These are phyloP conservation scores for Pseudopipra pipra DNA, from an alignment of 2,113 vertebrate genomes.

Conservation along the genomic window DNA sequence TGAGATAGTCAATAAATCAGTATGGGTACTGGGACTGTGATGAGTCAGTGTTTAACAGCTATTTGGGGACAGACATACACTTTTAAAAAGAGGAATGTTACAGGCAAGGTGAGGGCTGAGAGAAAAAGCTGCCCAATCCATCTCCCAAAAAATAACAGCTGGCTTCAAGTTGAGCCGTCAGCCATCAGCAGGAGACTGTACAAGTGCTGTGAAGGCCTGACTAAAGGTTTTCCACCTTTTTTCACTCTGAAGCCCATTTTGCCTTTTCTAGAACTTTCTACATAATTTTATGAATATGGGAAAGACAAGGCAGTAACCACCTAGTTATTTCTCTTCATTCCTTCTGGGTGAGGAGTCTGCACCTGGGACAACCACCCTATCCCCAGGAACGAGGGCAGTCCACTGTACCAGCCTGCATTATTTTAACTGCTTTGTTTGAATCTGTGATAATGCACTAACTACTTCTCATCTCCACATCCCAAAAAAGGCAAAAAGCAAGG, in stretches of 20 bases:
- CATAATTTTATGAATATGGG: neutral
- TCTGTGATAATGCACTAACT: neutral
- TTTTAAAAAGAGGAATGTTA: neutral
- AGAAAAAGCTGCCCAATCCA: neutral
- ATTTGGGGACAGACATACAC: neutral
- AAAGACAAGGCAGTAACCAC: neutral
- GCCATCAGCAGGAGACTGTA: neutral
- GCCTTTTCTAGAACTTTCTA: neutral
- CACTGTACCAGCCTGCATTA: neutral
- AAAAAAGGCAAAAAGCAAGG: neutral
- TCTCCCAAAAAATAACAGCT: neutral
- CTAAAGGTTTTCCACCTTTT: neutral
- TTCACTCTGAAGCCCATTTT: neutral
- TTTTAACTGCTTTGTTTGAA: neutral
- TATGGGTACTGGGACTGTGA: neutral
- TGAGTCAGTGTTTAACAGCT: neutral
- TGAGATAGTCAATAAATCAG: neutral
- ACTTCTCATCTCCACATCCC: neutral
- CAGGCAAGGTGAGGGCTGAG: neutral
- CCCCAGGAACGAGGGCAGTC: neutral
- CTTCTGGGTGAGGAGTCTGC: neutral
- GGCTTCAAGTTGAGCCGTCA: neutral
- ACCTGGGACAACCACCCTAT: neutral
- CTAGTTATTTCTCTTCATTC: neutral
- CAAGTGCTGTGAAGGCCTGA: neutral